Evolutionary conservation across 2,113 vertebrate genomes (phyloP), one percentile per base, ranked within the genome.

Genomic region (Brevimyrus niger): DNA sequence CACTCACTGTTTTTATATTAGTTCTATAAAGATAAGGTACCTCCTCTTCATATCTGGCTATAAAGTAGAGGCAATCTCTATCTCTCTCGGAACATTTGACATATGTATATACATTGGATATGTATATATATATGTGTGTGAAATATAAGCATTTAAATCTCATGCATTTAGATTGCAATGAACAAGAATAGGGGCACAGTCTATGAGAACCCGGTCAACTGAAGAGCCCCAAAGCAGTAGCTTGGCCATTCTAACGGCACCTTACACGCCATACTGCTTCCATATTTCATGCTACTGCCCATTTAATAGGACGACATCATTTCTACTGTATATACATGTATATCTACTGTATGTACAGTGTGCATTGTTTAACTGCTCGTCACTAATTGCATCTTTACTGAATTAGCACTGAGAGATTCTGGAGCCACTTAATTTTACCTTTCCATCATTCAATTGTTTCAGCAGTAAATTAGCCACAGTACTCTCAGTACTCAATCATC

Each of bases 21-120:
- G 17, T 23, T 46, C 23, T 84, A 6, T 84, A 47, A 47, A 46
- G n/a, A 88, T 92, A 91, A 85, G 69, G 51, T 88, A 89, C 91
- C 92, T 93, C 91, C 92, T 91, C 92, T 92, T 92, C 92, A 89
- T 91, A 89, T 76, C 61, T 89, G 88, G 88, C 61, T 65, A 87
- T 87, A 88, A 87, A 86, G 55, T 46, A 82, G 53, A 42, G 46
- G 27, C 69, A 17, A 31, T 38, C 65, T 19, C 65, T 38, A 35
- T 53, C 84, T 46, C 82, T 84, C 82, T 27, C 21, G 7, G 23
- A 86, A 51, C 31, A 42, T 42, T 46, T 21, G 4, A 17, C n/a
- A 73, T 65, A 35, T 61, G 61, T 50, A 10, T 88, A 88, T 88
- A 50, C 65, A 31, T 51, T n/a, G 11, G 13, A 35, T 44, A 31